These are phyloP conservation scores for Eriosoma lanigerum DNA, from an alignment of 1,140 invertebrate species.

Conservation along the genomic window DNA sequence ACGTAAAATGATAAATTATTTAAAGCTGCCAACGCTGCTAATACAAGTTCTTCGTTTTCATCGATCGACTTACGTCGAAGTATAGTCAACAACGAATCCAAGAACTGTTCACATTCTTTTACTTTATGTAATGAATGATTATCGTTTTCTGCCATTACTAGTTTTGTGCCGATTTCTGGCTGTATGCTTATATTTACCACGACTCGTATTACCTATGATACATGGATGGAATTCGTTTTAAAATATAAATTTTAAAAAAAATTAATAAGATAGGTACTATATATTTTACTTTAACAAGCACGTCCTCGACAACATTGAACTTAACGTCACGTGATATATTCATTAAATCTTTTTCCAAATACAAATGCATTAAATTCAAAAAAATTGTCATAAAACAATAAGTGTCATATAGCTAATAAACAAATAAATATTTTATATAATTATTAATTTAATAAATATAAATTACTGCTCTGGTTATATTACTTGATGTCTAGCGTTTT, in stretches of 20 bases:
- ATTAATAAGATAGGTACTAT: not conserved
- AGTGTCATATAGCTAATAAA: constrained; percentile 63
- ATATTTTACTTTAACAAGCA: constrained; percentile 66
- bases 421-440: not conserved
- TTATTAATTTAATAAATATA: not conserved
- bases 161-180: constrained; percentile 66
- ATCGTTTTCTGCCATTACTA: constrained; percentile 58
- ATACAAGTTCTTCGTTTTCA: constrained; percentile 67
- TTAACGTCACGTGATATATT: constrained; percentile 56
- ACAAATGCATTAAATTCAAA: constrained; percentile 64
- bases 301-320: constrained; percentile 64
- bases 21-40: constrained; percentile 67
- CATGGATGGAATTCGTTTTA: not conserved
- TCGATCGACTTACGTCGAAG: constrained; percentile 62
- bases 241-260: not conserved
- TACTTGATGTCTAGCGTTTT: constrained; percentile 66
- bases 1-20: constrained; percentile 68
- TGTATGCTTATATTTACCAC: constrained; percentile 75
- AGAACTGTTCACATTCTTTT: constrained; percentile 55
- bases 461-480: no score
- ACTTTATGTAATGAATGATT: constrained; percentile 49
- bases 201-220: constrained; percentile 66
- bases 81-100: constrained; percentile 62
- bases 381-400: constrained; percentile 63
- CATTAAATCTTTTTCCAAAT: constrained; percentile 61